Evolutionary conservation across 1,140 invertebrate species (phyloP).

Genomic region (Popillia japonica): DNA sequence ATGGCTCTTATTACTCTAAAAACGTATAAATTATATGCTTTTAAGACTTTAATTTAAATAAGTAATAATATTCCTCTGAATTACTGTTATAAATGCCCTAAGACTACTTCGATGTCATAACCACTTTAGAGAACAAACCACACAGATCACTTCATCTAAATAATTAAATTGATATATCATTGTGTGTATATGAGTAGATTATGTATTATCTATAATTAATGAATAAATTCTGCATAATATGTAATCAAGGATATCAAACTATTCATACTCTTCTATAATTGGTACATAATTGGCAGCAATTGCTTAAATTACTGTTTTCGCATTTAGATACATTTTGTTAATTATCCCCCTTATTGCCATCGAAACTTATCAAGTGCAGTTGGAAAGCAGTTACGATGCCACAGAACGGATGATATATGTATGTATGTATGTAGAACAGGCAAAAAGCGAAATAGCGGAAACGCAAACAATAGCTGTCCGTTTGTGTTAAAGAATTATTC

Average conservation of each 20-base stretch:
- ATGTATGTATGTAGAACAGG: no score
- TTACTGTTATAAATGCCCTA: no score
- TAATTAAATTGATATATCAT: neutral
- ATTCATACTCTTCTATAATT: neutral
- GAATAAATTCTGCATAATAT: neutral
- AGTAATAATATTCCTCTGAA: no score
- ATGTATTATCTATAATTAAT: neutral
- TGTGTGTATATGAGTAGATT: no score
- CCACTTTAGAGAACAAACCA: no score
- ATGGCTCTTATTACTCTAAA: no score
- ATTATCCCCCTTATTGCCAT: neutral
- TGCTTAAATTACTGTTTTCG: neutral
- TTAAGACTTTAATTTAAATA: no score
- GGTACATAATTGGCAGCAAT: neutral
- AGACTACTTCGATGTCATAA: no score
- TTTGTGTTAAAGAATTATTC: neutral
- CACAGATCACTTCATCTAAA: no score
- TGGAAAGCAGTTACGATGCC: neutral
- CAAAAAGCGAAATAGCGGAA: neutral
- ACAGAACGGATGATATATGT: neutral
- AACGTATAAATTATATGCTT: no score
- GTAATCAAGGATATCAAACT: neutral
- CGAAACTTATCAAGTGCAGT: neutral
- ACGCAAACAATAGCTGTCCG: neutral
- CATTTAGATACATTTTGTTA: neutral